phyloP scores from a whole-genome alignment of 2,797 vertebrate genomes.

The Poeciliopsis infans region DNA sequence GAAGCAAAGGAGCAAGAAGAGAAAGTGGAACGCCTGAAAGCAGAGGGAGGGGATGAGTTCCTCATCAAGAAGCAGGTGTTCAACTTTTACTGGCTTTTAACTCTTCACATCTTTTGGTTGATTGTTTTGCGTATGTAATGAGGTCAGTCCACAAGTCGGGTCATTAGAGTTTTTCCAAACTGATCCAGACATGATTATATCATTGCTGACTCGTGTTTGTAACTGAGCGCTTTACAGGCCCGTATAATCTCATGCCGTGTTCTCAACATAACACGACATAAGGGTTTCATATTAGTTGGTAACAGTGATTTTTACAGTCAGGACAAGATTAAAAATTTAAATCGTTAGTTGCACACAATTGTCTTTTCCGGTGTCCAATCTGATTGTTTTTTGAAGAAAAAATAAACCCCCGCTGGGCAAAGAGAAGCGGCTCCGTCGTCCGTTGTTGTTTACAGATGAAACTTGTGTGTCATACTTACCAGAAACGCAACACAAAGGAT shows the following conservation, averaged over 20 bases:
- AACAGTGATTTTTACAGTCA: too few species aligned
- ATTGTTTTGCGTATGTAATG: slow-evolving; percentile 32
- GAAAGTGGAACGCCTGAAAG: slow-evolving; percentile 90
- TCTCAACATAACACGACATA: too few species aligned
- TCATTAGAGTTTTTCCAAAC: not conserved
- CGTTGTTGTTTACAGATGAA: too few species aligned
- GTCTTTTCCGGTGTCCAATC: too few species aligned
- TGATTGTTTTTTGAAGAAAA: too few species aligned
- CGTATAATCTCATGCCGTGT: not conserved
- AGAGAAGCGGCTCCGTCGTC: too few species aligned
- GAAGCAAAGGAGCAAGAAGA: slow-evolving; percentile 93
- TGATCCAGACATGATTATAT: not conserved
- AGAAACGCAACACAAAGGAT: too few species aligned
- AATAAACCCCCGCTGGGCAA: too few species aligned
- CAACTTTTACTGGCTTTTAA: not conserved
- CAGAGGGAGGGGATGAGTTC: slow-evolving; percentile 87
- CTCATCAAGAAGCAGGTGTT: slow-evolving; percentile 93
- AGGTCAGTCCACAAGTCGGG: slow-evolving; percentile 37
- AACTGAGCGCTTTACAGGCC: not conserved
- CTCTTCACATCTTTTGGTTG: not conserved
- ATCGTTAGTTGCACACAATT: too few species aligned
- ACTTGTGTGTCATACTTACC: too few species aligned
- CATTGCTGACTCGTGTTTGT: not conserved
- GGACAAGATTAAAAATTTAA: too few species aligned
- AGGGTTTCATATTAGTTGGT: too few species aligned